Percentiles rank a stretch among this genome's conserved stretches.
Evolutionary conservation across 1,140 invertebrate species (phyloP).

Genomic region (Ceratina japonica): DNA sequence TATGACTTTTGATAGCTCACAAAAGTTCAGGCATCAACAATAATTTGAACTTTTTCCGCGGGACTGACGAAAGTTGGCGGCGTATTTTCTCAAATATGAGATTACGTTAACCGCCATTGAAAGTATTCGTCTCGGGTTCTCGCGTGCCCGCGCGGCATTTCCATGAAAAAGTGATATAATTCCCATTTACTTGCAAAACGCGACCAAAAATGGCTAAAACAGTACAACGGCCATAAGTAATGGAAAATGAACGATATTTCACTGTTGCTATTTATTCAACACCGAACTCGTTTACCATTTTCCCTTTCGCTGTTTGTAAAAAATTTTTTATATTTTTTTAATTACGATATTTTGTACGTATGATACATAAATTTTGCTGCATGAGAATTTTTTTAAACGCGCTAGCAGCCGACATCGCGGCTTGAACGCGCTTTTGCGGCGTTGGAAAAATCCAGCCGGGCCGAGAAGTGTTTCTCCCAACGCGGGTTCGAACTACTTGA

Average conservation of each 20-base stretch:
- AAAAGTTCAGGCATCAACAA: constrained; percentile 19
- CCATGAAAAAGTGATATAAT: neutral
- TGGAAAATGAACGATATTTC: too few relatives aligned
- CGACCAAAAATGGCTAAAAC: neutral
- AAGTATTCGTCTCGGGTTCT: neutral
- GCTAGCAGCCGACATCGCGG: too few relatives aligned
- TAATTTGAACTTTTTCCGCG: constrained; percentile 12
- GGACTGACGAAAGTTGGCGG: constrained; percentile 12
- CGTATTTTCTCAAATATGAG: constrained; percentile 29
- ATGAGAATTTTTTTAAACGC: neutral
- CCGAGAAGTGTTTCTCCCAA: constrained; percentile 19
- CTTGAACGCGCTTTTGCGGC: neutral
- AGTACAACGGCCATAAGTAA: too few relatives aligned
- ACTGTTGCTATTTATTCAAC: too few relatives aligned
- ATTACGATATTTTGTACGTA: too few relatives aligned
- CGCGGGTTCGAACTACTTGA: constrained; percentile 44
- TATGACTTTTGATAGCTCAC: constrained; percentile 10
- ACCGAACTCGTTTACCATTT: too few relatives aligned
- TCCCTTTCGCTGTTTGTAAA: too few relatives aligned
- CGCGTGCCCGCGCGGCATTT: neutral
- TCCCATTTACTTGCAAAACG: neutral
- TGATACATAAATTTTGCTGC: too few relatives aligned
- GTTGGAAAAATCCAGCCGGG: neutral
- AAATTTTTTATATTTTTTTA: too few relatives aligned
- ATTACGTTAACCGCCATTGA: neutral